Evolutionary conservation across 2,113 vertebrate genomes (phyloP).

Genomic region (Cryptotis parvus): DNA sequence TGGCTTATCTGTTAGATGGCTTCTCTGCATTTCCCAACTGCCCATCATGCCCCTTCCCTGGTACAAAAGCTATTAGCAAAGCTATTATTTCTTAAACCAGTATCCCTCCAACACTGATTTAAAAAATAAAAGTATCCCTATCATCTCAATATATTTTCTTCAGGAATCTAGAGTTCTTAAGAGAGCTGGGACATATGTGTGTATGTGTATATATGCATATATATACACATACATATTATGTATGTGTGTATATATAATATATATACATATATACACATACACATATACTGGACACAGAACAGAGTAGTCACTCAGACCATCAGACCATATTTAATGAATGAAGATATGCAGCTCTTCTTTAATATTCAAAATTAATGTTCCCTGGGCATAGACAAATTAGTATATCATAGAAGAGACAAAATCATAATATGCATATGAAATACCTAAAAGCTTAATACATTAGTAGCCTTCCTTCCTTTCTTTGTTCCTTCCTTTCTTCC

Average conservation of each 20-base stretch:
- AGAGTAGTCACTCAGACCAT: conserved; percentile 37
- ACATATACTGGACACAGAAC: conserved; percentile 9
- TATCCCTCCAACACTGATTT: not conserved
- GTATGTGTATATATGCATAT: no score
- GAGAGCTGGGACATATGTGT: not conserved
- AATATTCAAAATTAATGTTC: conserved; percentile 66
- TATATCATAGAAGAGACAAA: conserved; percentile 22
- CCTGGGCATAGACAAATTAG: conserved; percentile 55
- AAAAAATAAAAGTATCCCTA: not conserved
- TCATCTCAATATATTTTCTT: not conserved
- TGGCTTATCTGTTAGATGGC: conserved; percentile 35
- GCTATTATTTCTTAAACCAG: conserved; percentile 25
- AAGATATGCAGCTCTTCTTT: conserved; percentile 30
- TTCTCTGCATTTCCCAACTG: conserved; percentile 41
- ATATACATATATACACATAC: no score
- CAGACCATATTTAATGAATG: conserved; percentile 53
- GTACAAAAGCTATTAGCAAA: conserved; percentile 48
- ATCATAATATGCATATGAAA: conserved; percentile 52
- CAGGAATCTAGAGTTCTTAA: conserved; percentile 19
- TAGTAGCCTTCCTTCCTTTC: conserved; percentile 10
- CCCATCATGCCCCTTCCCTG: not conserved
- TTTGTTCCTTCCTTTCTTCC: no score
- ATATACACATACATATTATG: no score
- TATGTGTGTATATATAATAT: no score
- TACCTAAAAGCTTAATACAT: conserved; percentile 43